Percentiles rank a stretch among this genome's conserved stretches.
Conservation (phyloP, 2,797 vertebrate genomes). For the Sebastes vulpes region DNA sequence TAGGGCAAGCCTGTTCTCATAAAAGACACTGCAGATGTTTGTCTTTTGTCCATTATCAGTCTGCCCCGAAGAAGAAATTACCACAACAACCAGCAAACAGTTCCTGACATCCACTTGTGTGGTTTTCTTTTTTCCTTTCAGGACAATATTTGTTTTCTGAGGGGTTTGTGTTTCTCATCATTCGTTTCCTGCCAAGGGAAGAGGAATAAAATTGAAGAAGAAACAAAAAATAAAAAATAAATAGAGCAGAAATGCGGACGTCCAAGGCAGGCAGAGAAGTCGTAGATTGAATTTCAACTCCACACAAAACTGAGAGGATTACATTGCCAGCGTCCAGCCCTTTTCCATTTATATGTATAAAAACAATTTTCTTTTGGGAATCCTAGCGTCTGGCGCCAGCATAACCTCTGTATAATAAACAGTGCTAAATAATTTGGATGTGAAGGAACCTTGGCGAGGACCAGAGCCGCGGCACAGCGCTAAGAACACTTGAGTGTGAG, state of each 20-base stretch:
- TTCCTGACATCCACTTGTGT: slow-evolving; percentile 42
- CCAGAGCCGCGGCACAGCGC: slow-evolving; percentile 27
- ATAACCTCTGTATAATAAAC: slow-evolving; percentile 85
- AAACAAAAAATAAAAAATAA: slow-evolving; percentile 48
- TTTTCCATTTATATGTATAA: slow-evolving; percentile 80
- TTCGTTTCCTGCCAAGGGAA: slow-evolving; percentile 42
- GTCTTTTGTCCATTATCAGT: slow-evolving; percentile 39
- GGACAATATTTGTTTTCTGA: slow-evolving; percentile 58
- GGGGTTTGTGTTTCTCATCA: slow-evolving; percentile 52
- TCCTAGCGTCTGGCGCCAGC: slow-evolving; percentile 81
- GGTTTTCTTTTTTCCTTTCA: neutral
- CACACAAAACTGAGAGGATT: slow-evolving; percentile 53
- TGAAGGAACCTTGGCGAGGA: slow-evolving; percentile 77
- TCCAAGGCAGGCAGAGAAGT: slow-evolving; percentile 37
- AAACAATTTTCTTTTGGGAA: slow-evolving; percentile 80
- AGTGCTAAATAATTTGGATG: slow-evolving; percentile 84
- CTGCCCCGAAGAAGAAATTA: slow-evolving; percentile 33
- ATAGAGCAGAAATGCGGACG: slow-evolving; percentile 53
- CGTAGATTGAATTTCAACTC: slow-evolving; percentile 68
- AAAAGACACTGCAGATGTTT: slow-evolving; percentile 11
- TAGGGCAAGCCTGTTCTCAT: neutral
- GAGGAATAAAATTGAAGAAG: slow-evolving; percentile 32
- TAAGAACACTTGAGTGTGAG: slow-evolving; percentile 76
- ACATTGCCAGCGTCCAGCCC: slow-evolving; percentile 58
- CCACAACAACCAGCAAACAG: slow-evolving; percentile 25